Base-by-base conservation (phyloP, 2,113 vertebrate genomes). In the Oncorhynchus gorbuscha region DNA sequence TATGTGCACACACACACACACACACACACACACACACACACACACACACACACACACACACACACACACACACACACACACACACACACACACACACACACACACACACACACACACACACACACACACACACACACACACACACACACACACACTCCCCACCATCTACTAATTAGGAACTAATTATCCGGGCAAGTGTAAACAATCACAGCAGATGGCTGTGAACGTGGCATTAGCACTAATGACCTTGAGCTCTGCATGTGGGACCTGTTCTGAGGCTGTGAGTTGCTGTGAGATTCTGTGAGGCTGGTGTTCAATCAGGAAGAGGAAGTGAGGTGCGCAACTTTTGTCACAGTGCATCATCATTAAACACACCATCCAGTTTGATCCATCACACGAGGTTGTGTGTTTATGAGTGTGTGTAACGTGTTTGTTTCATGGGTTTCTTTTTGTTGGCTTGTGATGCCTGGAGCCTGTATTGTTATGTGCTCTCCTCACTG, bases 151-250 rank as follows among this genome's bases (percentile, higher is more conserved):
- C 83, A 76, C 78, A 85, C 79, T 81, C 87, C 83, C 92, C 91
- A 91, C 92, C 93, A 94, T 91, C 89, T 86, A 84, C 94, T 97
- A 95, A 97, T 96, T 96, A 96, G 94, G 87, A 91, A 90, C 91
- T 96, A 95, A 97, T 97, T 95, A 96, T 94, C 92, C 81, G 93
- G 92, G 87, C 93, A 92, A 94, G 95, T 95, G 94, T 95, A 95
- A 96, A 96, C 94, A 96, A 93, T 94, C 92, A 91, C 91, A 93
- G 85, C 96, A 97, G 95, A 96, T 96, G 95, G 94, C 89, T 89
- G 90, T 92, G 93, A 83, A 45, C 59, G 77, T 79, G 16, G 90
- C 90, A 94, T 94, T 91, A 94, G 90, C 89, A 62, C 81, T 94
- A 94, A 95, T 94, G 95, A 94, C 95, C 96, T 93, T 91, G 89